These are phyloP conservation scores for Lasius fuliginosus DNA, from an alignment of 2,888 invertebrate genomes.

Conservation along the genomic window DNA sequence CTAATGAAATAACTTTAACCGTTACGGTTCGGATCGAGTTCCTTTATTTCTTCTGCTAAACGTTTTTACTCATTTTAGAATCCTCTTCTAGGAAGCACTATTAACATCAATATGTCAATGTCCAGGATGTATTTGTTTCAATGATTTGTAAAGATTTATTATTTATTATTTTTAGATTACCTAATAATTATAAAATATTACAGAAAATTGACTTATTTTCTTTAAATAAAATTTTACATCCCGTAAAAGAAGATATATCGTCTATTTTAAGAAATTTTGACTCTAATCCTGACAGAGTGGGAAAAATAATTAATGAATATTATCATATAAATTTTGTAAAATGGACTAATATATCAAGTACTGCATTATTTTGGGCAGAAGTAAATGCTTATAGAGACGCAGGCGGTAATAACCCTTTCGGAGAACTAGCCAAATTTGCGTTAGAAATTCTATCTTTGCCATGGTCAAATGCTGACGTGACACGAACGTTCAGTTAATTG, in stretches of 20 bases:
- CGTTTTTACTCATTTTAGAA: too few species aligned
- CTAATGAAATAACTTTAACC: too few species aligned
- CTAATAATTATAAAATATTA: not conserved
- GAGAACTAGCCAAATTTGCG: not conserved
- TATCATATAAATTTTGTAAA: not conserved
- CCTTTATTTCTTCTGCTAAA: too few species aligned
- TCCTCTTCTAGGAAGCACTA: too few species aligned
- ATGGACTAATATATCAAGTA: slow-evolving; percentile 1
- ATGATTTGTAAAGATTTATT: not conserved
- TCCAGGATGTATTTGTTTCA: too few species aligned
- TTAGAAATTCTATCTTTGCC: not conserved
- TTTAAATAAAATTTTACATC: not conserved
- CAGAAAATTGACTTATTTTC: not conserved
- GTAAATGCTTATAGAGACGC: slow-evolving; percentile 7
- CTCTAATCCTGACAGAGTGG: not conserved
- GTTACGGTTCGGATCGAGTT: too few species aligned
- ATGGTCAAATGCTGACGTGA: not conserved
- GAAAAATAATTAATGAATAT: not conserved
- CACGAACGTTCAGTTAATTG: not conserved
- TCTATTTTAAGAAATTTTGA: not conserved
- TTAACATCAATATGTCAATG: not conserved
- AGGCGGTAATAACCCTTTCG: not conserved
- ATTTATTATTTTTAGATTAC: not conserved
- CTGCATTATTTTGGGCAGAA: not conserved
- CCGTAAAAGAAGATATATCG: not conserved